phyloP scores from a whole-genome alignment of 2,797 vertebrate species.

The Thripadectes ignobilis region DNA sequence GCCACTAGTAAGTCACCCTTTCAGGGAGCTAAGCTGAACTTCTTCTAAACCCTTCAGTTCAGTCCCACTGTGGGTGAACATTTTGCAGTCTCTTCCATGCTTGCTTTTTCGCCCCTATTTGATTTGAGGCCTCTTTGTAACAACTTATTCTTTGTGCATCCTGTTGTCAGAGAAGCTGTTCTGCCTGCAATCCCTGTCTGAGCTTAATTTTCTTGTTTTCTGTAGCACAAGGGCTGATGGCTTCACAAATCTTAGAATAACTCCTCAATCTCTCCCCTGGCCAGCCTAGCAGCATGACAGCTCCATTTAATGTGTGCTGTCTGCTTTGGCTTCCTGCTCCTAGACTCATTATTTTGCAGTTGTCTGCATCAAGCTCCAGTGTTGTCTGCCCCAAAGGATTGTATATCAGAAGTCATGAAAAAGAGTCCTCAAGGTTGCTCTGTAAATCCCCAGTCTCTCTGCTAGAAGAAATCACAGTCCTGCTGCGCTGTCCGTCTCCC shows the following conservation, averaged over 20 bases:
- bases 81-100: background rate
- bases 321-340: slow-evolving; percentile 24
- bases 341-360: background rate
- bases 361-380: background rate
- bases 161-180: background rate
- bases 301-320: background rate
- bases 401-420: background rate
- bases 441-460: background rate
- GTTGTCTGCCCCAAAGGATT: background rate
- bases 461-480: background rate
- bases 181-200: background rate
- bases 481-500: background rate
- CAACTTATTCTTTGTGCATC: background rate
- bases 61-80: background rate
- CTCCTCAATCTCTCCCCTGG: background rate
- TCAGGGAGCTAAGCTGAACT: background rate
- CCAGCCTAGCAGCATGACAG: background rate
- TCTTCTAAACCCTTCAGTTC: background rate
- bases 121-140: background rate
- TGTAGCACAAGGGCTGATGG: background rate
- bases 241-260: background rate
- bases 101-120: background rate
- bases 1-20: background rate
- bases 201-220: background rate
- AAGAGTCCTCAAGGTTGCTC: background rate